phyloP scores from a whole-genome alignment of 2,797 vertebrate species.

The Pseudopleuronectes americanus region DNA sequence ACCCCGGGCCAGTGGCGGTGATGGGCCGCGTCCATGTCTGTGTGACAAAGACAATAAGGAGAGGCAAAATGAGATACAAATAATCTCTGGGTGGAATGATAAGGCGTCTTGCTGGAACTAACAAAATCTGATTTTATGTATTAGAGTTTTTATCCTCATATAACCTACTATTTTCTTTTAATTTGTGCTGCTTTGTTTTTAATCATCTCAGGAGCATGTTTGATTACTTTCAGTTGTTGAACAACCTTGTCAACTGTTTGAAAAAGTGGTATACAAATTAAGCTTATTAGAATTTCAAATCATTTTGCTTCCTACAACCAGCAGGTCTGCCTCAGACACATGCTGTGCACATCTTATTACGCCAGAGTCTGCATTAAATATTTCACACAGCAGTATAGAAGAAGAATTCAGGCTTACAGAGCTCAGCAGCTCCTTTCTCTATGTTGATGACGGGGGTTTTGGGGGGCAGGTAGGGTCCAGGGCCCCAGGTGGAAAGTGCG shows the following conservation, averaged over 20 bases:
- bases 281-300: slow-evolving; percentile 59
- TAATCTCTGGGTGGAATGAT: slow-evolving; percentile 13
- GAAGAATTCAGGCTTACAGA: slow-evolving; percentile 83
- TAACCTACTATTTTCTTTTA: neutral
- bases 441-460: slow-evolving; percentile 89
- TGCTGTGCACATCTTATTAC: slow-evolving; percentile 28
- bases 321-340: slow-evolving; percentile 3
- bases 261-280: slow-evolving; percentile 45
- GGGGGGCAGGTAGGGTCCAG: slow-evolving; percentile 93
- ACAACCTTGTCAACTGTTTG: slow-evolving; percentile 22
- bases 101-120: neutral
- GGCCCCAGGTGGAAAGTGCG: slow-evolving; percentile 97
- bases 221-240: slow-evolving; percentile 46
- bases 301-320: slow-evolving; percentile 30
- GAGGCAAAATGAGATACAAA: slow-evolving; percentile 17
- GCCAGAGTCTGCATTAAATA: slow-evolving; percentile 18
- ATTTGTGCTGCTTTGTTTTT: slow-evolving; percentile 22
- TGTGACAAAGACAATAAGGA: slow-evolving; percentile 2
- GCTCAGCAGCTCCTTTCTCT: slow-evolving; percentile 90
- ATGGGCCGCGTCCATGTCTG: slow-evolving; percentile 96
- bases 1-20: slow-evolving; percentile 98
- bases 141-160: slow-evolving; percentile 8
- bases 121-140: slow-evolving; percentile 6
- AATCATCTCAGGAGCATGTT: slow-evolving; percentile 28
- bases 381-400: slow-evolving; percentile 9